Conservation (phyloP, 2,797 vertebrate species). For the Coregonus suidteri region DNA sequence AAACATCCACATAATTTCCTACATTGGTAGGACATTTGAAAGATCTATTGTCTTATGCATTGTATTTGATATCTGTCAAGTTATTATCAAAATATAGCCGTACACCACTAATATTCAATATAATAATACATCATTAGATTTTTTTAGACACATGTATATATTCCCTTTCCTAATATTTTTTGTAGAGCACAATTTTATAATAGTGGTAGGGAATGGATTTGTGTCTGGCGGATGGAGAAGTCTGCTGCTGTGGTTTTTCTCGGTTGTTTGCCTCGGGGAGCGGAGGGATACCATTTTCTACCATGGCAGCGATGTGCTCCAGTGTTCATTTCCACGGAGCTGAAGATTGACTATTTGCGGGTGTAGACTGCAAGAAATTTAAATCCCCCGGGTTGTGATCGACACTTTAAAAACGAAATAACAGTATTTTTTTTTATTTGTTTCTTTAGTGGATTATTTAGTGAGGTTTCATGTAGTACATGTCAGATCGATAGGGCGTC, state of each 20-base stretch:
- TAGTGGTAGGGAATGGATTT: slow-evolving; percentile 37
- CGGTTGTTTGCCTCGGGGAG: slow-evolving; percentile 38
- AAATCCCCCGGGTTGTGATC: slow-evolving; percentile 78
- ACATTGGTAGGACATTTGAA: no score
- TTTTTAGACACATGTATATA: neutral
- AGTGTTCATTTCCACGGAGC: slow-evolving; percentile 59
- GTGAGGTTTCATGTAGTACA: slow-evolving; percentile 71
- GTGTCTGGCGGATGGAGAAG: slow-evolving; percentile 59
- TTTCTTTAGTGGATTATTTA: slow-evolving; percentile 58
- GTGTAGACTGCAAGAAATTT: slow-evolving; percentile 80
- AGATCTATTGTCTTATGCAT: neutral
- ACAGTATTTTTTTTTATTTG: slow-evolving; percentile 35
- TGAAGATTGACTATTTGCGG: slow-evolving; percentile 74
- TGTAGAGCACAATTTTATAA: slow-evolving; percentile 44
- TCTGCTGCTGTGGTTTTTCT: slow-evolving; percentile 44
- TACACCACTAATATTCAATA: neutral
- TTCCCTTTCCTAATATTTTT: neutral
- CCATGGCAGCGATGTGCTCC: slow-evolving; percentile 47
- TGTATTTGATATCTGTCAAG: neutral
- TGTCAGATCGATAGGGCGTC: slow-evolving; percentile 75
- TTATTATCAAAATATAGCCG: neutral
- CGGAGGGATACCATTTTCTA: slow-evolving; percentile 57
- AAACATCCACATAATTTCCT: no score
- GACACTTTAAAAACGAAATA: slow-evolving; percentile 57
- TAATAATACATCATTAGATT: neutral